Conservation (phyloP, 92 coral and sea anemone species). For the Muricea muricata region DNA sequence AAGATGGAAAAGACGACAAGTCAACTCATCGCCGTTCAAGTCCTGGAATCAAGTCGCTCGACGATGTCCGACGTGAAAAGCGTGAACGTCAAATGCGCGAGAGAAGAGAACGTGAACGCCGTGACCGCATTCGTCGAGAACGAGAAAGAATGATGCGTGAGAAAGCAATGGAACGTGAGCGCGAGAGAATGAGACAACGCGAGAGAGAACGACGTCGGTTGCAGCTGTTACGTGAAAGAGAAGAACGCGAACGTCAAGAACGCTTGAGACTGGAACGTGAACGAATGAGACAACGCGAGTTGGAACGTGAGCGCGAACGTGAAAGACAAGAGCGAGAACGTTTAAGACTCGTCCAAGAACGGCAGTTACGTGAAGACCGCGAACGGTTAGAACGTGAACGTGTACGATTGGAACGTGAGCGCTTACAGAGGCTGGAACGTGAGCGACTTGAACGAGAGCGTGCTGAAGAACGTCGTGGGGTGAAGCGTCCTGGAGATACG, state of each 20-base stretch:
- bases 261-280: constrained; percentile 89
- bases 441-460: constrained; percentile 79
- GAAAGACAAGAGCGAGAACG: constrained; percentile 68
- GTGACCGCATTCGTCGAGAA: constrained; percentile 87
- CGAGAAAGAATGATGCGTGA: constrained; percentile 97
- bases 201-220: constrained; percentile 93
- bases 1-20: constrained; percentile 67
- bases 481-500: constrained; percentile 82
- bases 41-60: constrained; percentile 75
- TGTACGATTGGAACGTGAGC: constrained; percentile 82
- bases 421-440: constrained; percentile 88
- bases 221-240: constrained; percentile 85
- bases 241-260: constrained; percentile 91
- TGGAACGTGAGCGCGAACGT: constrained; percentile 86
- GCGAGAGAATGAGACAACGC: constrained; percentile 88
- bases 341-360: constrained; percentile 82
- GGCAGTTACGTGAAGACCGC: constrained; percentile 89
- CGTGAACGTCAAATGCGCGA: constrained; percentile 89
- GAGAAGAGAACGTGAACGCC: constrained; percentile 91
- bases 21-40: constrained; percentile 56
- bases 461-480: constrained; percentile 79
- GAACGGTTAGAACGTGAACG: constrained; percentile 86
- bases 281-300: constrained; percentile 83
- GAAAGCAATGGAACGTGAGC: constrained; percentile 84
- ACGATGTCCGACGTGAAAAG: constrained; percentile 87